Evolutionary conservation across 2,797 vertebrate genomes (phyloP), one percentile per base, ranked within the genome.

Genomic region (Micromesistius poutassou): DNA sequence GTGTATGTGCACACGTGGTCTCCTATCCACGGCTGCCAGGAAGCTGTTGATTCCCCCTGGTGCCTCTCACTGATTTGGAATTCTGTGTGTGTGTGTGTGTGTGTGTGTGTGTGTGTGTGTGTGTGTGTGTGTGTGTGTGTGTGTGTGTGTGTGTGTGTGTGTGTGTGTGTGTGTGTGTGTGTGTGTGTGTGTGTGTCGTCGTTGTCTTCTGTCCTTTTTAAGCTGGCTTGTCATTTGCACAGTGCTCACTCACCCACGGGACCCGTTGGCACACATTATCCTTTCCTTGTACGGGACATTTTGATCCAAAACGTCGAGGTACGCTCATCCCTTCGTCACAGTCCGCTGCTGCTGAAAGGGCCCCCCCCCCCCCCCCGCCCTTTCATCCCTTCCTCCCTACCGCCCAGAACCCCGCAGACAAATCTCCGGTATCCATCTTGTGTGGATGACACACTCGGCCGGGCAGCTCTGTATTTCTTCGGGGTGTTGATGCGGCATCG

Each of bases 161-260:
- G n/a, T n/a, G n/a, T n/a, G n/a, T n/a, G n/a, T n/a, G n/a, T n/a
- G n/a, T n/a, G n/a, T n/a, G n/a, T n/a, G n/a, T n/a, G n/a, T n/a
- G n/a, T n/a, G n/a, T n/a, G n/a, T n/a, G n/a, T n/a, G n/a, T n/a
- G n/a, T n/a, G n/a, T n/a, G n/a, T n/a, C n/a, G n/a, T 16, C 3
- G 50, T n/a, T n/a, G 55, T 66, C 9, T n/a, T 66, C n/a, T 66
- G n/a, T 62, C 71, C 70, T 55, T 73, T 75, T 33, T 28, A 25
- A 28, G 72, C 76, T 77, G 50, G 75, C 77, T 85, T 89, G 86
- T 87, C 88, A 90, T 91, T 91, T 89, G 81, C 85, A 31, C 82
- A 85, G 86, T 79, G 74, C 81, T 81, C n/a, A n/a, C n/a, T n/a
- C 76, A 75, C 84, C 84, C 80, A 76, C 73, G 84, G 82, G 83